phyloP scores from a whole-genome alignment of 2,888 invertebrate species.

The Eubasilissa splendida region DNA sequence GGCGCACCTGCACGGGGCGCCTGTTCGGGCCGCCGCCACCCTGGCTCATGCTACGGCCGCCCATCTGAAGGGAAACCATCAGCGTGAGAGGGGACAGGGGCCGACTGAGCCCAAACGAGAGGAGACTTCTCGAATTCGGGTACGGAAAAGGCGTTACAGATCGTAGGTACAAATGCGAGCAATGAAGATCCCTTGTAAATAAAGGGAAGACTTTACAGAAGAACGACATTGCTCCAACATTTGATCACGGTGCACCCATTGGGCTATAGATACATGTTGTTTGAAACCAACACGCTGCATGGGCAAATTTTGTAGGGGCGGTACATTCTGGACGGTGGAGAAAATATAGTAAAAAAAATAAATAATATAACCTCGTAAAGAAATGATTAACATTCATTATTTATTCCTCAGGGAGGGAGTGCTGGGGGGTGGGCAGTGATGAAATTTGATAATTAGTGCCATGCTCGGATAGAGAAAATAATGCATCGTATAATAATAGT shows the following conservation, averaged over 20 bases:
- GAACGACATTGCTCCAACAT: constrained; percentile 1
- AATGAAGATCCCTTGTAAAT: not conserved
- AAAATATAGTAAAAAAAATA: not conserved
- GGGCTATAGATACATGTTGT: not conserved
- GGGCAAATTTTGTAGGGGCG: not conserved
- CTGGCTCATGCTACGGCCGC: constrained; percentile 31
- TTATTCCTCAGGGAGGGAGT: no score
- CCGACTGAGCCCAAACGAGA: constrained; percentile 16
- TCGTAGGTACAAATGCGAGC: not conserved
- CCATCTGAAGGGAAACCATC: constrained; percentile 44
- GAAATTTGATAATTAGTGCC: no score
- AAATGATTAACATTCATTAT: no score
- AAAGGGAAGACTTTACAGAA: not conserved
- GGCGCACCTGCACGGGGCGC: constrained; percentile 26
- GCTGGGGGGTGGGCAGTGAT: no score
- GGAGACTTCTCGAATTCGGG: not conserved
- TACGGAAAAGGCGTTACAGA: not conserved
- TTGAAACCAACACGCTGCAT: constrained; percentile 4
- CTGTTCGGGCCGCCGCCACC: constrained; percentile 32
- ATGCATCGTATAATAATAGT: no score
- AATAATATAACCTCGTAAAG: no score
- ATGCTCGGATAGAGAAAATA: no score
- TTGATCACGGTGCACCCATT: not conserved
- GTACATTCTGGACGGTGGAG: not conserved
- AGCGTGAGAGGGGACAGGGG: constrained; percentile 26